Evolutionary conservation across 2,797 vertebrate genomes (phyloP), one percentile per base, ranked within the genome.

Genomic region (Heteromormyrus szaboi): DNA sequence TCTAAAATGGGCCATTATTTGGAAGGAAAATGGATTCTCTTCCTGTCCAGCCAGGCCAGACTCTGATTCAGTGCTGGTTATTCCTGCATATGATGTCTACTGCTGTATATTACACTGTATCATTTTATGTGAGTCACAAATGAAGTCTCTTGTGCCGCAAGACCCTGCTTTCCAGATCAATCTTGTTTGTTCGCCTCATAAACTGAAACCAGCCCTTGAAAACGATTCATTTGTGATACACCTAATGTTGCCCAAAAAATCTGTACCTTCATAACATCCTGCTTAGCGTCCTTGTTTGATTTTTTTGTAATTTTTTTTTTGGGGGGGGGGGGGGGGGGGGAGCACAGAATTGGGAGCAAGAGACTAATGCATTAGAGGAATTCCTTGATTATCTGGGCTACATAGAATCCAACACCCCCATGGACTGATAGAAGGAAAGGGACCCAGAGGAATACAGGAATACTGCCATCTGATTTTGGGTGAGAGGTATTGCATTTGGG

Each of bases 101-200:
- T 84, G 87, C 51, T 88, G 37, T 59, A 48, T 25, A 11, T 54
- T 88, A 88, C 88, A 88, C 76, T 84, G 76, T 84, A 62, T 41
- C 14, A 22, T 44, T 33, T 29, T 53, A 3, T n/a, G 11, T 6
- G 48, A 56, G 33, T 56, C 48, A 11, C 48, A 51, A 19, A 65
- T 12, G 53, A 41, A 48, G 41, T 29, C 76, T 76, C 56, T 17
- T 76, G 68, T 41, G 68, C 4, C 33, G 1, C 33, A 0, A 19
- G 14, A 76, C 33, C 68, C 29, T 76, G 68, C 29, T 76, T 41
- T 76, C 12, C 33, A 76, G 33, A 76, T 14, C 68, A 19, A 17
- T 6, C 29, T 41, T 76, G 33, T 76, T 41, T 7, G 14, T 19
- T 76, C 4, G 41, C 68, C 68, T 76, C 14, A 14, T 37, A 41